Conservation (phyloP, 2,888 invertebrate genomes). For the Formica aserva region DNA sequence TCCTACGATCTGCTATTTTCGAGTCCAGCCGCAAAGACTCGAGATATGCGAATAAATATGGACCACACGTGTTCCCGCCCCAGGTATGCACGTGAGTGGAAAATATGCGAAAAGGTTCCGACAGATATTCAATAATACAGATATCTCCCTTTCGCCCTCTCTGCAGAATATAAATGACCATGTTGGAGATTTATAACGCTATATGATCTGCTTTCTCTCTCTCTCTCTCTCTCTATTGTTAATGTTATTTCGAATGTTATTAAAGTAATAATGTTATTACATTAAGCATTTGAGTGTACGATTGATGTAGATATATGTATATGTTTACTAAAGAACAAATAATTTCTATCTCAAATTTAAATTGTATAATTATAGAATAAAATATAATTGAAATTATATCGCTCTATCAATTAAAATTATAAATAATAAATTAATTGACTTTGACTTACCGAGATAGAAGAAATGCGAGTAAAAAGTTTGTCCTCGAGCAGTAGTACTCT, state of each 20-base stretch:
- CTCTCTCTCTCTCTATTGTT: not conserved
- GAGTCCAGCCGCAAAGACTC: constrained; percentile 75
- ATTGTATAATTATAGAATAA: not conserved
- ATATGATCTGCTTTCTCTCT: not conserved
- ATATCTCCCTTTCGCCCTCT: not conserved
- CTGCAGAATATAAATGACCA: not conserved
- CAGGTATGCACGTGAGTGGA: not conserved
- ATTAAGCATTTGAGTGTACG: not conserved
- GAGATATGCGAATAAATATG: constrained; percentile 60
- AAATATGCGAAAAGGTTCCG: not conserved
- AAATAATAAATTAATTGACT: not conserved
- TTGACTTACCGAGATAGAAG: constrained; percentile 33
- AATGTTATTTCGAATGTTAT: not conserved
- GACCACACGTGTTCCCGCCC: constrained; percentile 75
- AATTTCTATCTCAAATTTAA: not conserved
- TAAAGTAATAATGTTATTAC: not conserved
- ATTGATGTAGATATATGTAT: not conserved
- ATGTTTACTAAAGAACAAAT: not conserved
- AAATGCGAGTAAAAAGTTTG: constrained; percentile 6
- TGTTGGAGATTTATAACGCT: not conserved
- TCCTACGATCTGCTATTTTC: constrained; percentile 84
- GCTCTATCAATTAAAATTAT: not conserved
- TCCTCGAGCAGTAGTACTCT: constrained; percentile 16
- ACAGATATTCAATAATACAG: not conserved
- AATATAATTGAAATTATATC: not conserved